Conservation (phyloP, 2,797 vertebrate species). For the Micromesistius poutassou region DNA sequence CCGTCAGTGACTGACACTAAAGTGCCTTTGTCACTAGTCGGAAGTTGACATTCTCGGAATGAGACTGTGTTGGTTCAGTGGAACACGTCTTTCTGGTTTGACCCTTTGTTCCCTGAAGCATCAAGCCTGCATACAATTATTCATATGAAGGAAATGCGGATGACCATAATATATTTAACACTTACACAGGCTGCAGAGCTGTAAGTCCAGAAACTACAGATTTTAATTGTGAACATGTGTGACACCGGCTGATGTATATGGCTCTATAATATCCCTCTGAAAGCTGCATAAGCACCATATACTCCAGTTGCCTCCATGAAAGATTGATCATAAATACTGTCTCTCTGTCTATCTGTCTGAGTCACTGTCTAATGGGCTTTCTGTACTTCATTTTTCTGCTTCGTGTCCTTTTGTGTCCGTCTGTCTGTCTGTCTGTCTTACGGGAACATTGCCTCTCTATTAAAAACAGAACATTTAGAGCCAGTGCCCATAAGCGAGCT, state of each 20-base stretch:
- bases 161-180: not conserved
- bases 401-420: not conserved
- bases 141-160: not conserved
- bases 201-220: not conserved
- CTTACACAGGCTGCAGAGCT: not conserved
- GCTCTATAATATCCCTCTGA: not conserved
- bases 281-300: not conserved
- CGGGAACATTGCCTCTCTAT: slow-evolving; percentile 32
- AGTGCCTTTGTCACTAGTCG: too few relatives aligned
- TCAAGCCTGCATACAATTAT: not conserved
- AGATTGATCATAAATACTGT: slow-evolving; percentile 20
- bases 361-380: not conserved
- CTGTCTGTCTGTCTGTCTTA: not conserved
- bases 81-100: not conserved
- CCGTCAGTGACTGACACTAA: too few relatives aligned
- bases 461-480: slow-evolving; percentile 20
- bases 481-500: slow-evolving; percentile 25
- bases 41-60: too few relatives aligned
- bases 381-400: not conserved
- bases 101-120: not conserved
- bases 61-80: too few relatives aligned
- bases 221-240: not conserved
- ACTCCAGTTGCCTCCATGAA: not conserved
- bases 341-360: not conserved
- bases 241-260: not conserved